Evolutionary conservation across 2,113 vertebrate genomes (phyloP).

Genomic region (Osmerus mordax): DNA sequence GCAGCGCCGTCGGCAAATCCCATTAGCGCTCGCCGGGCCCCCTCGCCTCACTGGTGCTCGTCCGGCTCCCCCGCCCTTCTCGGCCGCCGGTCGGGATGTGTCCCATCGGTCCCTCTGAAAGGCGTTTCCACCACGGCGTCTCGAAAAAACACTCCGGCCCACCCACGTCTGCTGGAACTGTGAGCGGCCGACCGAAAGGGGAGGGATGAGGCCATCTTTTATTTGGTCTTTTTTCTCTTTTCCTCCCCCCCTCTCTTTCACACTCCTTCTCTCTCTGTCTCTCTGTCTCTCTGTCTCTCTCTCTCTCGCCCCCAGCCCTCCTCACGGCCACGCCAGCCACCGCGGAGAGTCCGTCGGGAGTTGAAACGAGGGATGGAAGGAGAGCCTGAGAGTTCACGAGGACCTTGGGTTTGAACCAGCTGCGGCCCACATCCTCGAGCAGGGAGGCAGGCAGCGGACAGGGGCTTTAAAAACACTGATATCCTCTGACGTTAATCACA

Average conservation of each 20-base stretch:
- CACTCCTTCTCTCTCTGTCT: neutral
- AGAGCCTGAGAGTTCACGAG: neutral
- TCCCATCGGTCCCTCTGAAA: too few relatives aligned
- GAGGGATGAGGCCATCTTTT: neutral
- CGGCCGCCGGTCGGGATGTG: too few relatives aligned
- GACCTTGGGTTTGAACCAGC: neutral
- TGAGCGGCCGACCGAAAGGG: neutral
- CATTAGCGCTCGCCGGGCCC: neutral
- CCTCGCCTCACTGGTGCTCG: neutral
- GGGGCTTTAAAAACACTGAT: neutral
- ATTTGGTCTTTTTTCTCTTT: neutral
- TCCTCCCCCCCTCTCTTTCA: neutral
- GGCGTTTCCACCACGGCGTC: too few relatives aligned
- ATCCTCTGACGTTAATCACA: slow-evolving; percentile 2
- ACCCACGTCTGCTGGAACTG: neutral
- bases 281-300: neutral
- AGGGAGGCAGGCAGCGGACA: neutral
- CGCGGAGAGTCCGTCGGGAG: neutral
- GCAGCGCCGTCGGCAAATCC: slow-evolving; percentile 15
- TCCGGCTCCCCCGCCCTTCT: neutral
- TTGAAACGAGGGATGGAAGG: neutral
- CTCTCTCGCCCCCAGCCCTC: neutral
- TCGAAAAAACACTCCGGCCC: too few relatives aligned
- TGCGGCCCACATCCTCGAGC: neutral
- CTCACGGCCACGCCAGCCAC: neutral